Percentiles rank a stretch among this genome's conserved stretches.
Evolutionary conservation across 2,888 invertebrate species (phyloP).

Genomic region (Dryadula phaetusa): DNA sequence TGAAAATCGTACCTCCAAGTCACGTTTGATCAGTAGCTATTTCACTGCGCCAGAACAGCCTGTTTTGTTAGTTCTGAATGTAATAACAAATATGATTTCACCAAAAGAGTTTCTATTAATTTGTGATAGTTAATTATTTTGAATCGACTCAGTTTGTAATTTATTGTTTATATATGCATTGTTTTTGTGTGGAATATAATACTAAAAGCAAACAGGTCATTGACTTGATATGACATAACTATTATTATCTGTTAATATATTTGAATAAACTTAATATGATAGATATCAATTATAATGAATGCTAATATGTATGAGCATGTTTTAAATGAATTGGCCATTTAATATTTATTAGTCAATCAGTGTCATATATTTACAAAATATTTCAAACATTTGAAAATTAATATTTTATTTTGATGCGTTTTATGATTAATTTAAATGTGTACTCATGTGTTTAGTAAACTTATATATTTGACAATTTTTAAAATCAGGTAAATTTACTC

Average conservation of each 20-base stretch:
- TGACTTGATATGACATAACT: conserved; percentile 10
- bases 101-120: no score
- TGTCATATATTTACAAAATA: not conserved
- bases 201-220: conserved; percentile 8
- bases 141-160: not conserved
- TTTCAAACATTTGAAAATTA: not conserved
- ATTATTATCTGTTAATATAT: conserved; percentile 21
- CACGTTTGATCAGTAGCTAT: no score
- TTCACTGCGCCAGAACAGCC: no score
- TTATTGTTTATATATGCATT: not conserved
- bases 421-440: no score
- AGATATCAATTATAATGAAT: conserved; percentile 10
- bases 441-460: no score
- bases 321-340: not conserved
- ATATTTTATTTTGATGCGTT: not conserved
- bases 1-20: no score
- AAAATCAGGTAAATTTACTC: no score
- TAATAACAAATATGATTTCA: no score
- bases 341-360: conserved; percentile 10
- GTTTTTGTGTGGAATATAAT: not conserved
- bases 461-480: no score
- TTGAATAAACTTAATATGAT: conserved; percentile 2
- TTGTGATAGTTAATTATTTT: no score
- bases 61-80: no score
- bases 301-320: conserved; percentile 1